These are phyloP conservation scores for Pteropus alecto DNA, from an alignment of 2,113 vertebrate genomes.

Conservation along the genomic window DNA sequence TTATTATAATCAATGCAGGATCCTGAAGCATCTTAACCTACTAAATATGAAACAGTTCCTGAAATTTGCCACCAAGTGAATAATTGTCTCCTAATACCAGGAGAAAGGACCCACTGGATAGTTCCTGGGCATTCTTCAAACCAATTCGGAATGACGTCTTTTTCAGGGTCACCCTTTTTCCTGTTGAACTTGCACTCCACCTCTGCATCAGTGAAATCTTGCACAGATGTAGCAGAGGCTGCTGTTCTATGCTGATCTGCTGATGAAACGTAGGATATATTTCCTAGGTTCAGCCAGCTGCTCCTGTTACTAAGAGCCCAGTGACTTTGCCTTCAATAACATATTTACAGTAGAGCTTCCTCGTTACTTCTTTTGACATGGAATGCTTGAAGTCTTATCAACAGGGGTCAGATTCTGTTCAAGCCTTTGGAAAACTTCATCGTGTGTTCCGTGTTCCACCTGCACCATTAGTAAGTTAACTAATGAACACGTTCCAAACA, in stretches of 20 bases:
- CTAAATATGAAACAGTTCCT: slow-evolving; percentile 5
- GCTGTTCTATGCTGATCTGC: neutral
- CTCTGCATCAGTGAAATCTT: neutral
- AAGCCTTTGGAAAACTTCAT: neutral
- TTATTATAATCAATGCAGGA: slow-evolving; percentile 8
- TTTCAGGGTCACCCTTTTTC: neutral
- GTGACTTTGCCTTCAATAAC: neutral
- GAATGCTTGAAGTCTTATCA: neutral
- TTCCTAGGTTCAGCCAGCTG: neutral
- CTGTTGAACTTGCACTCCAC: neutral
- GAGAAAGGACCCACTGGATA: neutral
- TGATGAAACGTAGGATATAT: neutral
- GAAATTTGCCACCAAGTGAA: neutral
- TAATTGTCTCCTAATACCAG: neutral
- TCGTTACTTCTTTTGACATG: neutral
- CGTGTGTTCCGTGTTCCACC: neutral
- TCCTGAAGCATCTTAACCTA: neutral
- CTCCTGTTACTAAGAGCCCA: neutral
- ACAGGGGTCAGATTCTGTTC: neutral
- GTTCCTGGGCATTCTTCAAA: neutral
- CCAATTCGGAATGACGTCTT: neutral
- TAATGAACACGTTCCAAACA: neutral
- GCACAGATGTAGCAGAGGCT: neutral
- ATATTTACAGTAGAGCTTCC: neutral
- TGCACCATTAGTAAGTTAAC: neutral